phyloP scores from a whole-genome alignment of 2,888 invertebrate species.

The Athrips mouffetella region DNA sequence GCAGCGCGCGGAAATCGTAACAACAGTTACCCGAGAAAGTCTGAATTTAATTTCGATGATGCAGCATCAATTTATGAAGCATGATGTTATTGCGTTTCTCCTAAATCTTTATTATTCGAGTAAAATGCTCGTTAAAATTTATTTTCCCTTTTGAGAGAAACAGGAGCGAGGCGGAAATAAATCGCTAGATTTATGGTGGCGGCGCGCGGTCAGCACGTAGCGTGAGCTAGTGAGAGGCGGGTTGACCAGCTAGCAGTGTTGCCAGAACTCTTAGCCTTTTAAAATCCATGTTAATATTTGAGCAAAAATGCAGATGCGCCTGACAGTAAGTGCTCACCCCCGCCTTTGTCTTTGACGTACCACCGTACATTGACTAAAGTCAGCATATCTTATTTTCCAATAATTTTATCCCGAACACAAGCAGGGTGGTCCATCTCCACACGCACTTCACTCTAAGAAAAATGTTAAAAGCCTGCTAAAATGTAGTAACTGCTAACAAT shows the following conservation, averaged over 20 bases:
- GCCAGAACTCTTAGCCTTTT: neutral
- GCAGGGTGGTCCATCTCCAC: too few relatives aligned
- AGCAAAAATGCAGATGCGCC: too few relatives aligned
- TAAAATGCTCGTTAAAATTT: conserved; percentile 43
- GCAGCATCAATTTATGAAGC: conserved; percentile 12
- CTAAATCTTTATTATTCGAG: conserved; percentile 30
- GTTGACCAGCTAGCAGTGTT: neutral
- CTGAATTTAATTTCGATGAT: conserved; percentile 14
- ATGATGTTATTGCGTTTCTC: conserved; percentile 39
- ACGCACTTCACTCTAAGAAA: too few relatives aligned
- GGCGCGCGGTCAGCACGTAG: conserved; percentile 36
- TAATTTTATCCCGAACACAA: too few relatives aligned
- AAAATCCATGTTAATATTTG: too few relatives aligned
- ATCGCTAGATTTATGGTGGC: conserved; percentile 56
- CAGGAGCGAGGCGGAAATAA: conserved; percentile 58
- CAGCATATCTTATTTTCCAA: too few relatives aligned
- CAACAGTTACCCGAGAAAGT: conserved; percentile 36
- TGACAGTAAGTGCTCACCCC: too few relatives aligned
- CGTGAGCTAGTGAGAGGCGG: conserved; percentile 2
- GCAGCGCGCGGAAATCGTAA: conserved; percentile 51
- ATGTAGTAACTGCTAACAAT: too few relatives aligned
- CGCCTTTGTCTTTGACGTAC: too few relatives aligned
- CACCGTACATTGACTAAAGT: too few relatives aligned
- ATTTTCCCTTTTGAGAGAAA: conserved; percentile 55
- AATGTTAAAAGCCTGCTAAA: too few relatives aligned